Percentiles rank a stretch among this genome's conserved stretches.
phyloP scores from a whole-genome alignment of 2,888 invertebrate species.

The Latheticus oryzae region DNA sequence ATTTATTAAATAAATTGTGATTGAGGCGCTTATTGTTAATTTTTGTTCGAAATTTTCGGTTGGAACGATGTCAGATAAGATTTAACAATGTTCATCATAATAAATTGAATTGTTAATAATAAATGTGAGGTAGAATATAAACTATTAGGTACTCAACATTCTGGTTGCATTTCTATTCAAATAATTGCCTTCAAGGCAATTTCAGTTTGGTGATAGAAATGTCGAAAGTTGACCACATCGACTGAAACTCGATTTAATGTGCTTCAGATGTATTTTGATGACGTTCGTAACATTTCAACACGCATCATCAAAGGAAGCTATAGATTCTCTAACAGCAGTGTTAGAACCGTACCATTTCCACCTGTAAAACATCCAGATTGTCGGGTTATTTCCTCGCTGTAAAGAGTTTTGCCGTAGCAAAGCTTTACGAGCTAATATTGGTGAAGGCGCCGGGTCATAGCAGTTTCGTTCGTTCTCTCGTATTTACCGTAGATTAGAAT shows the following conservation, averaged over 20 bases:
- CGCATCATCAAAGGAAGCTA: slow-evolving; percentile 3
- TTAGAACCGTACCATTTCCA: slow-evolving; percentile 7
- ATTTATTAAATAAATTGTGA: slow-evolving; percentile 22
- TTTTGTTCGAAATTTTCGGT: slow-evolving; percentile 9
- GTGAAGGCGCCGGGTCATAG: slow-evolving; percentile 34
- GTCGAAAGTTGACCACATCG: too few species aligned
- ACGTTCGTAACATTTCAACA: too few species aligned
- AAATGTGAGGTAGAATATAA: too few species aligned
- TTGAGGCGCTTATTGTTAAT: slow-evolving; percentile 15
- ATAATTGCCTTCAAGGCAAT: too few species aligned
- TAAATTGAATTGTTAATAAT: too few species aligned
- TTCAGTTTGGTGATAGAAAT: too few species aligned
- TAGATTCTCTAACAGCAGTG: slow-evolving; percentile 1
- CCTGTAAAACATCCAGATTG: slow-evolving; percentile 16
- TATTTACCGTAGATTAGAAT: slow-evolving; percentile 34
- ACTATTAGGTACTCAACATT: too few species aligned
- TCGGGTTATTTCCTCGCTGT: slow-evolving; percentile 10
- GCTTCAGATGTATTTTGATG: too few species aligned
- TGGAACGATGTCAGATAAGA: slow-evolving; percentile 16
- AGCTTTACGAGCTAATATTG: slow-evolving; percentile 30
- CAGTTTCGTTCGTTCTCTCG: slow-evolving; percentile 9
- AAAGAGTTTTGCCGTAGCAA: slow-evolving; percentile 10
- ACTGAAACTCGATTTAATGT: too few species aligned
- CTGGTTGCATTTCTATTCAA: too few species aligned
- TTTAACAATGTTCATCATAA: too few species aligned